These are phyloP conservation scores for Eidolon dupreanum DNA, from an alignment of 2,797 vertebrate species.

Conservation along the genomic window DNA sequence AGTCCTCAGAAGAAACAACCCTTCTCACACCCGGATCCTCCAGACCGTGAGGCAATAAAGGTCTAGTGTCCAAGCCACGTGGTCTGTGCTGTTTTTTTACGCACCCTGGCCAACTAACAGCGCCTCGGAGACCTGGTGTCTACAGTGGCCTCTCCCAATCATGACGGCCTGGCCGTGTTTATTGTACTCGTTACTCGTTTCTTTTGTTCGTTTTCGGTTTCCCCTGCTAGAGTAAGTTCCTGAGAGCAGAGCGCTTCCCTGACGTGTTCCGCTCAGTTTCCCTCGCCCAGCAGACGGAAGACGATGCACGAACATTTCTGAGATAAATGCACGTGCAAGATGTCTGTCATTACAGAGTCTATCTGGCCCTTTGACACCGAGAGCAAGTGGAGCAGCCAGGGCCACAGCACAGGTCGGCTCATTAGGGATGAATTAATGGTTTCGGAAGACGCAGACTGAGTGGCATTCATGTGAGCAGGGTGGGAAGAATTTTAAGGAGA, in stretches of 20 bases:
- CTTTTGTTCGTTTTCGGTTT: not conserved
- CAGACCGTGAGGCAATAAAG: not conserved
- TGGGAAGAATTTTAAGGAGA: not conserved
- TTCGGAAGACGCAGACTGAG: not conserved
- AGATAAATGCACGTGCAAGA: not conserved
- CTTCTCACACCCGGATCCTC: not conserved
- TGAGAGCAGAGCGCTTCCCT: not conserved
- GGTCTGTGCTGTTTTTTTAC: too few relatives aligned
- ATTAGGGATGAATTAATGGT: not conserved
- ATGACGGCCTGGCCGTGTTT: rapidly evolving
- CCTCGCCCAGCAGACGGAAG: not conserved
- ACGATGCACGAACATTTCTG: not conserved
- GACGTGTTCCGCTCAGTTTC: not conserved
- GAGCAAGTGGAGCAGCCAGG: not conserved
- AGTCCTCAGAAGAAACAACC: not conserved
- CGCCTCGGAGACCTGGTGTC: too few relatives aligned
- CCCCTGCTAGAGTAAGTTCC: not conserved
- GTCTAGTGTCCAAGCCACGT: not conserved
- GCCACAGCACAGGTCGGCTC: not conserved
- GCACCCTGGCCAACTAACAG: too few relatives aligned
- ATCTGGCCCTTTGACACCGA: not conserved
- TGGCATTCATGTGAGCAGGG: not conserved
- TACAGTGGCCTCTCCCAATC: rapidly evolving
- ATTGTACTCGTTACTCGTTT: not conserved
- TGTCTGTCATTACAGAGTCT: not conserved